Evolutionary conservation across 2,113 vertebrate species (phyloP), one percentile per base, ranked within the genome.

Genomic region (Mixornis gularis): DNA sequence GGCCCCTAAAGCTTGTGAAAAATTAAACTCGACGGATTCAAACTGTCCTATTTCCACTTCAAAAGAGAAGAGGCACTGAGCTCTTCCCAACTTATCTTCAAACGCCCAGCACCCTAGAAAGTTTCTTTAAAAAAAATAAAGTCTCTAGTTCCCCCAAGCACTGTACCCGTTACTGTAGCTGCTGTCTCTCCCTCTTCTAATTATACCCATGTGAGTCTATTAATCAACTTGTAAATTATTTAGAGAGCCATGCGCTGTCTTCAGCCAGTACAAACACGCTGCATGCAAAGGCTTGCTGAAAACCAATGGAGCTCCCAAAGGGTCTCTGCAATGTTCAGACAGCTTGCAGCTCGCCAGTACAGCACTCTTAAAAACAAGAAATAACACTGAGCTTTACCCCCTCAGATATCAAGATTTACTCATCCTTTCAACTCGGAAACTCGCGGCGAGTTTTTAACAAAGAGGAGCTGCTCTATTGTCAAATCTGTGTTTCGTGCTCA

Each of bases 1-100:
- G 98, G 98, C 98, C 96, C 97, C 98, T 98, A 98, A 98, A 98
- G 98, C 98, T 98, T 98, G 98, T 99, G 98, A 99, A 99, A 99
- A 99, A 99, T 99, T 99, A 99, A 99, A 99, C 98, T 98, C 98
- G 98, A 99, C 98, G 98, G 98, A 99, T 99, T 99, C 98, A 99
- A 99, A 99, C 99, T 99, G 99, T 99, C 99, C 99, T 99, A 99
- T 99, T 99, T 99, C 99, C 99, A 99, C 99, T 99, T 99, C 99
- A 99, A 99, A 99, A 98, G 98, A 97, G 98, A 98, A 98, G 97
- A 96, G 98, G 98, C 98, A 97, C 98, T 97, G 97, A 98, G 98
- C 98, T 98, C 98, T 98, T 98, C 98, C 98, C 98, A 99, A 99
- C 98, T 98, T 98, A 98, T 98, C 99, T 98, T 99, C 98, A 98